Evolutionary conservation across 2,113 vertebrate species (phyloP).

Genomic region (Muntiacus reevesi): DNA sequence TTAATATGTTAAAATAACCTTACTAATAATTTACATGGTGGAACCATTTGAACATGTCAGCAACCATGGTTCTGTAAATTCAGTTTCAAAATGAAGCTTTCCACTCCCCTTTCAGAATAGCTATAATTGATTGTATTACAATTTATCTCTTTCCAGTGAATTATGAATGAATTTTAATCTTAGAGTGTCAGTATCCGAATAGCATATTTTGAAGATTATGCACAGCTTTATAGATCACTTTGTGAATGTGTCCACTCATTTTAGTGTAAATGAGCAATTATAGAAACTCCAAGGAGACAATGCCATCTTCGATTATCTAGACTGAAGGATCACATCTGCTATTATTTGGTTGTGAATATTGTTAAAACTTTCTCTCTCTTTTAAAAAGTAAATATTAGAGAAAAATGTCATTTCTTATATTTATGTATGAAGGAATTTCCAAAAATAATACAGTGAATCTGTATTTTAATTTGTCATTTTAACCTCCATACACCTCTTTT

Average conservation of each 20-base stretch:
- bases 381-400: neutral
- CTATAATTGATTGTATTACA: neutral
- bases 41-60: neutral
- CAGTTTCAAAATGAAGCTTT: neutral
- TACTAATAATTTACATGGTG: neutral
- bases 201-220: neutral
- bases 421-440: neutral
- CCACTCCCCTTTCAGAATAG: neutral
- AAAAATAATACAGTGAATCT: neutral
- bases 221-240: neutral
- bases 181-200: neutral
- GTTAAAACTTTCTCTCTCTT: neutral
- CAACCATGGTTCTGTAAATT: neutral
- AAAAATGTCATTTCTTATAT: neutral
- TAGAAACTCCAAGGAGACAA: neutral
- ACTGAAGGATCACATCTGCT: neutral
- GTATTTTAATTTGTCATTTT: neutral
- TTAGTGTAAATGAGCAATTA: neutral
- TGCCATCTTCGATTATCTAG: neutral
- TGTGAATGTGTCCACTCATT: neutral
- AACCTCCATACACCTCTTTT: neutral
- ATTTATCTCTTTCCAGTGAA: neutral
- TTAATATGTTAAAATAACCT: neutral
- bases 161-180: constrained; percentile 20
- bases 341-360: neutral